Base-by-base conservation (phyloP, 2,113 vertebrate genomes). In the Labeo rohita region DNA sequence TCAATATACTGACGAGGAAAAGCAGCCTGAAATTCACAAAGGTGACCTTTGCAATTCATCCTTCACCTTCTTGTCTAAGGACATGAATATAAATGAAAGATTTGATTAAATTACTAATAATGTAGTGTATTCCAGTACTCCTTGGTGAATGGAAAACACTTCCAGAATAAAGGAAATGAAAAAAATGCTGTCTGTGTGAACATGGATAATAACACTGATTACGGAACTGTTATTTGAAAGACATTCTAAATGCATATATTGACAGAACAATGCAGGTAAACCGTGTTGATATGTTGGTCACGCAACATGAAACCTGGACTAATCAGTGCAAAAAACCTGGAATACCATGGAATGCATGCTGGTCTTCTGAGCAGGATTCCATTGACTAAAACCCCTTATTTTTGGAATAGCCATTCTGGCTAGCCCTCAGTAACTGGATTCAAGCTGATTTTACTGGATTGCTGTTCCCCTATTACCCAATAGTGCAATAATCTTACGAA, bases 51-150 rank as follows among this genome's bases (percentile, higher is more conserved):
- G 36, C 36, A 63, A 80, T 45, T 63, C 77, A 45, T 80, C 21
- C 21, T 63, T 80, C 36, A 80, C 36, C 54, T 34, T 78, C 75
- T 43, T 61, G 76, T 61, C 76, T 45, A n/a, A 78, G 54, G 54
- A 23, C 77, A 45, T 80, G n/a, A 75, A 61, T 61, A 59, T 63
- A 56, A 61, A 75, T 49, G 36, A 66, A 81, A 28, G 3, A 34
- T 28, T 63, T 66, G 61, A 81, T 66, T 81, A 66, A 47, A 81
- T 28, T 49, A 80, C n/a, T 47, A 3, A 47, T 63, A 80, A 80
- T 15, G 13, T 11, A 65, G 39, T 8, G 39, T 23, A 28, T 23
- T 23, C 12, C 0, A 16, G 6, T 21, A 61, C 16, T 63, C 18
- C 59, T 45, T 47, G 45, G 68, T 21, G 0, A 8, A 70, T 18